Evolutionary conservation across 2,888 invertebrate species (phyloP).

Genomic region (Rhabditoides inermis): DNA sequence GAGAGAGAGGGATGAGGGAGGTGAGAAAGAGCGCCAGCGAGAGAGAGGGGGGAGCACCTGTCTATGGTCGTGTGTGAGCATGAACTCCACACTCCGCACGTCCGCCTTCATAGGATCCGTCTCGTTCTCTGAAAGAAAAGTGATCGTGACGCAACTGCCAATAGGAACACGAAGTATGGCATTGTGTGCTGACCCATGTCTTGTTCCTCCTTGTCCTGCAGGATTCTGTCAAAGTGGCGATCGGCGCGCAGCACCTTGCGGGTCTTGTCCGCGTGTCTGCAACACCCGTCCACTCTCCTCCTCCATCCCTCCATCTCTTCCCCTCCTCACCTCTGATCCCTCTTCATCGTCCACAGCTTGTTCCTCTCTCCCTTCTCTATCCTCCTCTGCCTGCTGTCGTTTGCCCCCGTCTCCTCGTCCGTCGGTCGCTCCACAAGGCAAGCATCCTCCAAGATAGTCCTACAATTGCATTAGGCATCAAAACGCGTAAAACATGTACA

Average conservation of each 20-base stretch:
- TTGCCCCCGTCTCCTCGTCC: conserved; percentile 25
- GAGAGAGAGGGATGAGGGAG: background rate
- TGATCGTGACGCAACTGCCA: background rate
- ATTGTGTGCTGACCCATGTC: conserved; percentile 12
- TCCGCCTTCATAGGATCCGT: conserved; percentile 28
- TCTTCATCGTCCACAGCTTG: conserved; percentile 72
- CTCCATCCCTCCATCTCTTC: background rate
- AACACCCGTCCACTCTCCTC: background rate
- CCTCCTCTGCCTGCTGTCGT: conserved; percentile 37
- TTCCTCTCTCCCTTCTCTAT: conserved; percentile 80
- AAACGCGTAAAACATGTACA: no score
- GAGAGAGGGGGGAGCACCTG: no score
- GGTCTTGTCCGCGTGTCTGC: conserved; percentile 25
- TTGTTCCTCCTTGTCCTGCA: conserved; percentile 32
- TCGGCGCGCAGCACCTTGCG: conserved; percentile 63
- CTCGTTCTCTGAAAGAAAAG: conserved; percentile 17
- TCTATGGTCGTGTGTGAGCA: conserved; percentile 25
- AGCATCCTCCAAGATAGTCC: conserved; percentile 33
- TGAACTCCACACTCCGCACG: conserved; percentile 34
- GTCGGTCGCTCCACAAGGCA: conserved; percentile 36
- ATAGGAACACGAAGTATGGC: background rate
- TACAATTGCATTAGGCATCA: conserved; percentile 61
- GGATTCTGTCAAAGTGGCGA: conserved; percentile 42
- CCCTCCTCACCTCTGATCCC: conserved; percentile 56
- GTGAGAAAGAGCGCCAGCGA: no score